Conservation (phyloP, 2,797 vertebrate species). For the Platalea minor region DNA sequence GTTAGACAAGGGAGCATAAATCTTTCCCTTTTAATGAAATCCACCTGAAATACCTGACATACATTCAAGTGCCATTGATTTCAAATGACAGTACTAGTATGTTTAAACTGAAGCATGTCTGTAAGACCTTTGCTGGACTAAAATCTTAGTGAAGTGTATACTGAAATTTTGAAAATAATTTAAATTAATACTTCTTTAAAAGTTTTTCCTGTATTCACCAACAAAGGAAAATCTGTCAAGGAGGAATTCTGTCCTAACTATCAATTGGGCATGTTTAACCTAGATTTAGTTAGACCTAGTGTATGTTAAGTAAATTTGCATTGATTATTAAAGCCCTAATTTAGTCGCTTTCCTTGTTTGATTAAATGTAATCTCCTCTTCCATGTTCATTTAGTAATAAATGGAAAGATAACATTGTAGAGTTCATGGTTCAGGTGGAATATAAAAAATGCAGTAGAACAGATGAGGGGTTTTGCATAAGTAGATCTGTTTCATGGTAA, state of each 20-base stretch:
- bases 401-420: background rate
- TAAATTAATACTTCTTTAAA: background rate
- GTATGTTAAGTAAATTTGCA: background rate
- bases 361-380: constrained; percentile 7
- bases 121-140: background rate
- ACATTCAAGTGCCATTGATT: background rate
- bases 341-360: background rate
- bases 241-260: background rate
- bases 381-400: background rate
- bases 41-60: background rate
- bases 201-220: background rate
- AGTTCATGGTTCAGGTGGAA: background rate
- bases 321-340: background rate
- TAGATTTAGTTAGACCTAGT: background rate
- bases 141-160: background rate
- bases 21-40: constrained; percentile 18
- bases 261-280: background rate
- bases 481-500: background rate
- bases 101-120: background rate
- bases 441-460: background rate
- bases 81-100: background rate
- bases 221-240: background rate
- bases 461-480: background rate
- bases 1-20: background rate
- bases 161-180: background rate